These are phyloP conservation scores for Formica aserva DNA, from an alignment of 2,888 invertebrate genomes.

Conservation along the genomic window DNA sequence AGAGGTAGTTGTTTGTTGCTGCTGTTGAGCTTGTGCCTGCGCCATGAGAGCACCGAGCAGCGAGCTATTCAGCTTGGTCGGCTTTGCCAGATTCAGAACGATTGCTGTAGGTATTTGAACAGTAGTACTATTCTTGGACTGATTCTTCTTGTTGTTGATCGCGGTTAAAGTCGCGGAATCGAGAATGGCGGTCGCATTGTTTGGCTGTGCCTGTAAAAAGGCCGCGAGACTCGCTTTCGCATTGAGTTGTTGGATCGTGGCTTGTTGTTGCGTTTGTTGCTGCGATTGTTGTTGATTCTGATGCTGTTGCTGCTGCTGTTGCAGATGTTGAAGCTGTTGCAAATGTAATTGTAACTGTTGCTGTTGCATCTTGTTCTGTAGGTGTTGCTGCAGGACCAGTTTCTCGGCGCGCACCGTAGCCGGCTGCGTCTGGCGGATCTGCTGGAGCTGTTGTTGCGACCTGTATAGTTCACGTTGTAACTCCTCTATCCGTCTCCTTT, in stretches of 20 bases:
- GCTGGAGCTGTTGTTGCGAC: constrained; percentile 92
- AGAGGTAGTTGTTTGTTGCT: constrained; percentile 77
- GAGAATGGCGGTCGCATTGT: constrained; percentile 81
- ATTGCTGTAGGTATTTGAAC: constrained; percentile 84
- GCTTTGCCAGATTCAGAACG: constrained; percentile 83
- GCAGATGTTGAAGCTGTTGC: constrained; percentile 89
- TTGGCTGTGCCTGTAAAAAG: constrained; percentile 85
- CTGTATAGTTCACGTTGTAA: constrained; percentile 93
- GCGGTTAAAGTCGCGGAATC: constrained; percentile 83
- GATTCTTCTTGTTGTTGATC: constrained; percentile 85
- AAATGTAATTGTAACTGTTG: constrained; percentile 87
- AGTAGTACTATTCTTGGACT: constrained; percentile 82
- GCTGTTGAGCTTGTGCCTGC: constrained; percentile 83
- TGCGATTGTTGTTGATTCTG: constrained; percentile 85
- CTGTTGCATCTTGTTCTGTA: constrained; percentile 91
- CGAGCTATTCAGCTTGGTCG: constrained; percentile 83
- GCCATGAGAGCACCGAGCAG: constrained; percentile 83
- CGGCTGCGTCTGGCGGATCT: constrained; percentile 89
- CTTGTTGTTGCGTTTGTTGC: constrained; percentile 78
- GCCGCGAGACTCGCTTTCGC: constrained; percentile 86
- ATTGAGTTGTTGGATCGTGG: constrained; percentile 84
- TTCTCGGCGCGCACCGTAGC: constrained; percentile 87
- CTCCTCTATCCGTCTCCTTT: constrained; percentile 95
- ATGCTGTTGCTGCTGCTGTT: constrained; percentile 87
- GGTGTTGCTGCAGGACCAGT: constrained; percentile 88